Evolutionary conservation across 2,797 vertebrate genomes (phyloP).

Genomic region (Anas acuta): DNA sequence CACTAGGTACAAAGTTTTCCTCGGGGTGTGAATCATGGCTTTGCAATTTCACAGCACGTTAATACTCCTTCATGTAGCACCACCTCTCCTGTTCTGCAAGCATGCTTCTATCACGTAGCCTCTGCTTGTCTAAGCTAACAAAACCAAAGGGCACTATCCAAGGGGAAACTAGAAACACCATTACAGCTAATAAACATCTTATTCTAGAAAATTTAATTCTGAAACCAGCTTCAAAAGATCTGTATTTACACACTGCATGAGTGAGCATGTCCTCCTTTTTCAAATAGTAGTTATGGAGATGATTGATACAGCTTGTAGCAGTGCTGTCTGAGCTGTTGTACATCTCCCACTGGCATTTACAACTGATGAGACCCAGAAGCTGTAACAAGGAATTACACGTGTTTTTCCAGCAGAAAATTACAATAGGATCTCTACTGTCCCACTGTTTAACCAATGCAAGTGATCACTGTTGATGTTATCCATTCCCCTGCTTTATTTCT

Average conservation of each 20-base stretch:
- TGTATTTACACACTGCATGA: not conserved
- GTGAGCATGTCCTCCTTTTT: not conserved
- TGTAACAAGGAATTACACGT: not conserved
- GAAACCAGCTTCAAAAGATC: not conserved
- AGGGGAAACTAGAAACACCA: not conserved
- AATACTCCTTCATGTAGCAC: not conserved
- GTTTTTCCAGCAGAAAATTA: not conserved
- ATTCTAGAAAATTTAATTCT: not conserved
- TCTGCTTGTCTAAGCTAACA: not conserved
- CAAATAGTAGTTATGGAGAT: not conserved
- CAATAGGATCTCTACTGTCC: not conserved
- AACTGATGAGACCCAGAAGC: not conserved
- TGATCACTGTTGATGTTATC: not conserved
- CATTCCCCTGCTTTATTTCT: not conserved
- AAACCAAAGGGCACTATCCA: not conserved
- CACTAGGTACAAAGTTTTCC: not conserved
- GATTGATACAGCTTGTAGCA: not conserved
- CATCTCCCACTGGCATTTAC: not conserved
- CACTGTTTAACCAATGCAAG: not conserved
- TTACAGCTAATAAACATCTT: not conserved
- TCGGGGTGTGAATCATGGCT: not conserved
- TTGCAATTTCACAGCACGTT: not conserved
- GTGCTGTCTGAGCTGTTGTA: not conserved
- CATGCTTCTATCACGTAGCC: not conserved
- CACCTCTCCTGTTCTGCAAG: not conserved